Conservation (phyloP, 2,113 vertebrate genomes). For the Brachirus orientalis region DNA sequence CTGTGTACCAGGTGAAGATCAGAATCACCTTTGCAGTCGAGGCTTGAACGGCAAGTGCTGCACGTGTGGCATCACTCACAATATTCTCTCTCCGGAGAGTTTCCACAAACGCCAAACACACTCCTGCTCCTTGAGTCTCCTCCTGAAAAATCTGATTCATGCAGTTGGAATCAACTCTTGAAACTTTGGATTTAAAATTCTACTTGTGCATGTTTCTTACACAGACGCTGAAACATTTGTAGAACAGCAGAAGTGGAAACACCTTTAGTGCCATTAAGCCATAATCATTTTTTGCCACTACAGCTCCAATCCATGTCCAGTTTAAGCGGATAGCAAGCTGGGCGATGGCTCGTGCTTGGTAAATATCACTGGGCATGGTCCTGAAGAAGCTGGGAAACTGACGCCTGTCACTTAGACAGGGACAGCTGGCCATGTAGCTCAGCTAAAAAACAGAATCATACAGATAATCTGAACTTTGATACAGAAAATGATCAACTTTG, state of each 20-base stretch:
- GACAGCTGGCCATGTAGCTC: constrained; percentile 80
- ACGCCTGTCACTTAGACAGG: constrained; percentile 77
- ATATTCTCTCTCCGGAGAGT: constrained; percentile 72
- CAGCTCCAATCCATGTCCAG: constrained; percentile 84
- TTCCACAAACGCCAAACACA: constrained; percentile 80
- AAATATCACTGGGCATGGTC: constrained; percentile 82
- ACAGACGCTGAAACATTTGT: background rate
- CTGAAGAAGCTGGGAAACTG: constrained; percentile 83
- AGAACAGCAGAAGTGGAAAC: background rate
- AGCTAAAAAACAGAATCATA: constrained; percentile 60
- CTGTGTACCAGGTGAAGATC: constrained; percentile 76
- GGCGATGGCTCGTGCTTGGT: constrained; percentile 78
- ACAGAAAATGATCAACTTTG: too few species aligned
- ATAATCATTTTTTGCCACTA: constrained; percentile 78
- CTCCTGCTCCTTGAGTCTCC: constrained; percentile 54
- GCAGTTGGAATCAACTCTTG: too few species aligned
- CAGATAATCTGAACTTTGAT: too few species aligned
- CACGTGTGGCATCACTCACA: constrained; percentile 60
- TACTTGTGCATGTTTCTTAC: background rate
- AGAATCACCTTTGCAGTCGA: constrained; percentile 78
- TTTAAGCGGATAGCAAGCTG: constrained; percentile 72
- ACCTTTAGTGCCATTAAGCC: constrained; percentile 73
- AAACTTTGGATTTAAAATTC: background rate
- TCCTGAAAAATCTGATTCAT: constrained; percentile 72
- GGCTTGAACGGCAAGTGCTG: constrained; percentile 69